Evolutionary conservation across 2,888 invertebrate genomes (phyloP).

Genomic region (Craniophora ligustri): DNA sequence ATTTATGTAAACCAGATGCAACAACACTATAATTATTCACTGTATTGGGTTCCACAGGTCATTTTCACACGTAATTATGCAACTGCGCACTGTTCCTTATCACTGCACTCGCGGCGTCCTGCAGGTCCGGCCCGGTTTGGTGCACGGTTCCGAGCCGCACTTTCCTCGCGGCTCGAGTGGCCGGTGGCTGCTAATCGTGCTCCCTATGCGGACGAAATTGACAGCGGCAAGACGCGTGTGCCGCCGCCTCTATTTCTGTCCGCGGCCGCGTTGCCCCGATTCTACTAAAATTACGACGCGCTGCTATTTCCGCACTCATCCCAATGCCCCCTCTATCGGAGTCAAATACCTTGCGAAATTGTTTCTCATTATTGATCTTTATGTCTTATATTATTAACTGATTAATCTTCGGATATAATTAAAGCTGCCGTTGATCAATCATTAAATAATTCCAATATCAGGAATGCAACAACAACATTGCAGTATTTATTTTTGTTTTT

Average conservation of each 20-base stretch:
- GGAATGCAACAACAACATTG: background rate
- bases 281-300: slow-evolving; percentile 87
- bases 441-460: background rate
- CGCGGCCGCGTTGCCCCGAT: slow-evolving; percentile 88
- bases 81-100: slow-evolving; percentile 59
- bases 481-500: background rate
- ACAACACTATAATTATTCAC: slow-evolving; percentile 34
- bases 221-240: slow-evolving; percentile 82
- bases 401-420: background rate
- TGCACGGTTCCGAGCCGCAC: slow-evolving; percentile 37
- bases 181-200: slow-evolving; percentile 76
- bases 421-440: background rate
- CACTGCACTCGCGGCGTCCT: slow-evolving; percentile 69
- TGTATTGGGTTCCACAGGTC: slow-evolving; percentile 57
- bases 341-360: slow-evolving; percentile 76
- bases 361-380: slow-evolving; percentile 19
- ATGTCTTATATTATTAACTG: background rate
- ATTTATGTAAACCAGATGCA: slow-evolving; percentile 6
- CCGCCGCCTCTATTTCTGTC: slow-evolving; percentile 85
- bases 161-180: slow-evolving; percentile 47
- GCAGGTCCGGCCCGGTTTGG: slow-evolving; percentile 33
- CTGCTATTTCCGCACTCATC: slow-evolving; percentile 87
- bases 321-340: slow-evolving; percentile 74
- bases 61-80: slow-evolving; percentile 67
- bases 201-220: slow-evolving; percentile 87